Evolutionary conservation across 2,888 invertebrate species (phyloP).

Genomic region (Drosophila pegasa): DNA sequence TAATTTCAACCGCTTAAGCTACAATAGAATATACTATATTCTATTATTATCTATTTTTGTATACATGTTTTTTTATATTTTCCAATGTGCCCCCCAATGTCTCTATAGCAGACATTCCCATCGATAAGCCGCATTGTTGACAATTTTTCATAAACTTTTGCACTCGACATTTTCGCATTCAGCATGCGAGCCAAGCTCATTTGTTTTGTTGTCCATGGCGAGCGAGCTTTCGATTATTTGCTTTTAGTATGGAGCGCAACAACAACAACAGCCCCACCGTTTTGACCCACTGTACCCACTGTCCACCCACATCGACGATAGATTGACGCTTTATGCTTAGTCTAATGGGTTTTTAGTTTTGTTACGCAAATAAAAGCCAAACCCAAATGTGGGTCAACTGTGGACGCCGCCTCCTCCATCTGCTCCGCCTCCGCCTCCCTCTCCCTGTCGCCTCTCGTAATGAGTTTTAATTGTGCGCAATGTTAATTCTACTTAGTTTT

Average conservation of each 20-base stretch:
- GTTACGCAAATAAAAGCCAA: constrained; percentile 72
- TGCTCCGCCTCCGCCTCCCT: not conserved
- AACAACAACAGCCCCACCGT: constrained; percentile 12
- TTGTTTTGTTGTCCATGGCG: constrained; percentile 35
- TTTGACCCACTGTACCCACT: constrained; percentile 12
- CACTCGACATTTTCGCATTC: constrained; percentile 26
- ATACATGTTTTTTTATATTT: not conserved
- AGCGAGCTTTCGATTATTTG: constrained; percentile 37
- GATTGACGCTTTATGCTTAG: constrained; percentile 63
- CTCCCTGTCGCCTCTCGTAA: constrained; percentile 39
- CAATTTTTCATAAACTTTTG: constrained; percentile 43
- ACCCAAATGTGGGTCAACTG: constrained; percentile 75
- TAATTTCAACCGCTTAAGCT: not conserved
- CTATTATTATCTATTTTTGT: not conserved
- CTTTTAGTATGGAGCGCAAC: constrained; percentile 41
- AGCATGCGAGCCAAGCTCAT: constrained; percentile 29
- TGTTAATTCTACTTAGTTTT: constrained; percentile 57
- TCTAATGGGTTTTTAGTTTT: constrained; percentile 76
- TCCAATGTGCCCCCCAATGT: not conserved
- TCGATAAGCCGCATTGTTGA: constrained; percentile 42
- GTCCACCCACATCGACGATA: constrained; percentile 46
- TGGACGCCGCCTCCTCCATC: constrained; percentile 11
- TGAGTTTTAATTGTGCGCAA: constrained; percentile 73
- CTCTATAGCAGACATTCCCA: constrained; percentile 3
- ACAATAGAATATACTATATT: not conserved